Conservation (phyloP, 2,113 vertebrate genomes). For the Pogonocichla stellata region DNA sequence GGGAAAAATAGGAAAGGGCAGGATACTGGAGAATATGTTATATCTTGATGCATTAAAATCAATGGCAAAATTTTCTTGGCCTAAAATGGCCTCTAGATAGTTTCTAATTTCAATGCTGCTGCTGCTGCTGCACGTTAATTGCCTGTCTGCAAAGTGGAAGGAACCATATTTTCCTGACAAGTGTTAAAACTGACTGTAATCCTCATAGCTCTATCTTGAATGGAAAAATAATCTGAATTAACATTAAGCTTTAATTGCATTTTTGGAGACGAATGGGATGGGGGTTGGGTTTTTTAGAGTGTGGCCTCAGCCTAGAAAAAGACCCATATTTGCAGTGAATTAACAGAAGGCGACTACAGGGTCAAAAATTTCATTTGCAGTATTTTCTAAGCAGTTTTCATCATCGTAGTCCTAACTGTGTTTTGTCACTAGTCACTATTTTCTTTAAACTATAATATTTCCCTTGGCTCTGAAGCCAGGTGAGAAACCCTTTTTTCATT, state of each 20-base stretch:
- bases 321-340: not conserved
- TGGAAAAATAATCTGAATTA: not conserved
- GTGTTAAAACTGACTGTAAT: not conserved
- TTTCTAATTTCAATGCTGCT: not conserved
- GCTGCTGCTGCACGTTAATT: not conserved
- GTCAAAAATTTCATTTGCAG: not conserved
- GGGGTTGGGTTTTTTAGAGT: not conserved
- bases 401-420: not conserved
- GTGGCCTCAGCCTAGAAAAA: not conserved
- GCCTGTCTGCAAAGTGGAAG: not conserved
- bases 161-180: not conserved
- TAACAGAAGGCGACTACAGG: not conserved
- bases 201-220: not conserved
- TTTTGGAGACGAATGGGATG: not conserved
- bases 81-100: conserved; percentile 9
- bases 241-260: not conserved
- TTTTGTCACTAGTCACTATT: not conserved
- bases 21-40: not conserved
- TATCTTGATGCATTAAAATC: conserved; percentile 21
- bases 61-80: conserved; percentile 10
- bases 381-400: not conserved
- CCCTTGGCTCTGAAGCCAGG: not conserved
- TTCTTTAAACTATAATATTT: not conserved
- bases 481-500: not conserved
- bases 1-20: conserved; percentile 31